Evolutionary conservation across 2,113 vertebrate genomes (phyloP).

Genomic region (Euleptes europaea): DNA sequence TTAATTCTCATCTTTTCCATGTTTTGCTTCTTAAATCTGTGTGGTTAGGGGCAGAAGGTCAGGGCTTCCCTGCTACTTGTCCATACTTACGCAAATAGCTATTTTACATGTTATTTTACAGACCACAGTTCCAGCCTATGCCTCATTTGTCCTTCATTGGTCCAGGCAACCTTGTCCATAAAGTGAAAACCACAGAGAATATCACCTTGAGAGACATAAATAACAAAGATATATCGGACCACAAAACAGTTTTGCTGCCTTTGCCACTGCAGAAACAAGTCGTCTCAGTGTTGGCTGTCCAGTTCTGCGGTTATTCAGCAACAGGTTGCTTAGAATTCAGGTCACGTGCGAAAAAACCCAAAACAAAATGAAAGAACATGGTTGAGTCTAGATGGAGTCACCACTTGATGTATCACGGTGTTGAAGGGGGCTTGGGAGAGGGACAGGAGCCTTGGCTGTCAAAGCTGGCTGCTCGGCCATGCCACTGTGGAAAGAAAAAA

Average conservation of each 20-base stretch:
- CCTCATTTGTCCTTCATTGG: conserved; percentile 12
- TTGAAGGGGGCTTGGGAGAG: conserved; percentile 89
- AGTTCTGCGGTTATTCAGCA: conserved; percentile 28
- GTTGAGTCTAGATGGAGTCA: conserved; percentile 42
- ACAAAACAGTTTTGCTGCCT: conserved; percentile 64
- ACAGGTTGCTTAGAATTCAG: conserved; percentile 43
- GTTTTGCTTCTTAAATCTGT: background rate
- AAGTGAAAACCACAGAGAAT: conserved; percentile 68
- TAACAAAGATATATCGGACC: conserved; percentile 70
- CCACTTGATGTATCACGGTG: conserved; percentile 76
- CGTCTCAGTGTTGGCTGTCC: conserved; percentile 25
- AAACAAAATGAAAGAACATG: conserved; percentile 25
- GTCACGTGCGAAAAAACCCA: conserved; percentile 42
- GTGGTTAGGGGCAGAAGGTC: conserved; percentile 6
- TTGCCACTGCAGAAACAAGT: conserved; percentile 51
- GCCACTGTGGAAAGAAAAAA: conserved; percentile 84
- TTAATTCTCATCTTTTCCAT: fast-evolving
- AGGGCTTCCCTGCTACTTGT: conserved; percentile 1
- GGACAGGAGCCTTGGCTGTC: conserved; percentile 97
- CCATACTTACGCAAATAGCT: background rate
- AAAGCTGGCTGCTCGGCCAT: conserved; percentile 92
- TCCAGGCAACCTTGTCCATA: conserved; percentile 51
- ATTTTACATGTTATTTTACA: conserved; percentile 60
- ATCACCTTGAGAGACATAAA: conserved; percentile 72
- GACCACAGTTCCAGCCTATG: conserved; percentile 8